Evolutionary conservation across 2,888 invertebrate genomes (phyloP), one percentile per base, ranked within the genome.

Genomic region (Prosopocoilus inquinatus): DNA sequence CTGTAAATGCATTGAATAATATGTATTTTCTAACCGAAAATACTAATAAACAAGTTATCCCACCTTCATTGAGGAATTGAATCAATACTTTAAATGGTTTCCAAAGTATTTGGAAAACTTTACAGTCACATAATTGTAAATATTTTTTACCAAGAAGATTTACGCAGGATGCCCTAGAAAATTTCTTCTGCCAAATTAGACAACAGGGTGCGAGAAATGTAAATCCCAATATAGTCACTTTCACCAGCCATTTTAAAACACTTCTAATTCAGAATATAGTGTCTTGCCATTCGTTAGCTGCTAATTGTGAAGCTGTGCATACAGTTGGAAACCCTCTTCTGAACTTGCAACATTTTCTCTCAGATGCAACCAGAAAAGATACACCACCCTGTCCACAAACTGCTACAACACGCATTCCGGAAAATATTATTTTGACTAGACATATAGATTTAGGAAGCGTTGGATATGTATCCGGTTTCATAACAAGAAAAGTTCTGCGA

Each of bases 141-240:
- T 59, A 51, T 57, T 38, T 59, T n/a, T 32, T 12, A 11, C 43
- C 55, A n/a, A 32, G 56, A 12, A 13, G 15, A 32, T 57, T 62
- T n/a, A 60, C 60, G 43, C 60, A 60, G 44, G 60, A 62, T 38
- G 60, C 57, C 4, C 20, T 62, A 9, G 60, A 60, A 46, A 63
- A 59, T 50, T 61, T 61, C 45, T 58, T 58, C 50, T 57, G 60
- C 8, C 48, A 55, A 13, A 47, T 61, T 12, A 46, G 59, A 34
- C 57, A 57, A 43, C 52, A 58, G 28, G 61, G 57, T 3, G 34
- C 15, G 1, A 33, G 60, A 36, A 34, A 59, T 35, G 55, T 43
- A 2, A 59, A 57, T 46, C 63, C 55, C 5, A 53, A 50, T 8
- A 20, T 39, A 5, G 33, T 13, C 1, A 38, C 20, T 12, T 60